Percentiles rank a stretch among this genome's conserved stretches.
These are phyloP conservation scores for Neolamprologus toae DNA, from an alignment of 2,113 vertebrate species.

Conservation along the genomic window DNA sequence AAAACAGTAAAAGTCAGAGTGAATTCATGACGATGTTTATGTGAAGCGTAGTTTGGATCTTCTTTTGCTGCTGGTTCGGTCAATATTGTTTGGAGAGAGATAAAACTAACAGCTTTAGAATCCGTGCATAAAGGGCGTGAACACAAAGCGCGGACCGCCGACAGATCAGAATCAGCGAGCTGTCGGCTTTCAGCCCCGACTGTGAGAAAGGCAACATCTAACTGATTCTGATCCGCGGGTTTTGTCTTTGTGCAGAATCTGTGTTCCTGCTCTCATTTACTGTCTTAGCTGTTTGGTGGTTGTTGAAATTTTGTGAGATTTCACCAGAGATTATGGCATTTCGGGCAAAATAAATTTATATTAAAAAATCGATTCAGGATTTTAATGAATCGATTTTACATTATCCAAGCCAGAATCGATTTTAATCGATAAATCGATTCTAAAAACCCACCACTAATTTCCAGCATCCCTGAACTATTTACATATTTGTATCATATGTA, in stretches of 20 bases:
- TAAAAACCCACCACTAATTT: background rate
- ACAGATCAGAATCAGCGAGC: rapidly evolving
- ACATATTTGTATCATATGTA: background rate
- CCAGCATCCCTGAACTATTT: background rate
- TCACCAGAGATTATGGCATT: rapidly evolving
- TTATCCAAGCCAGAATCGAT: no score
- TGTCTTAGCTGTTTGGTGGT: no score
- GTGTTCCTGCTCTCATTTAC: no score
- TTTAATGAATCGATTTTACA: no score
- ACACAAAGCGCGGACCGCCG: rapidly evolving
- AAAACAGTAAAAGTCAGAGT: rapidly evolving
- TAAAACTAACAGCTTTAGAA: no score
- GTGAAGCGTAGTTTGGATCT: rapidly evolving
- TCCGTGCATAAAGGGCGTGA: rapidly evolving
- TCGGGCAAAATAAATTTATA: no score
- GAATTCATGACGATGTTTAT: rapidly evolving
- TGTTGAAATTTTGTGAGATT: rapidly evolving
- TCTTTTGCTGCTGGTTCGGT: no score
- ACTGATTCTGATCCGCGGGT: no score
- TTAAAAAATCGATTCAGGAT: no score
- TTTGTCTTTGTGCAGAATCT: no score
- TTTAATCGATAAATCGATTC: rapidly evolving
- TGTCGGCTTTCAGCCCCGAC: no score
- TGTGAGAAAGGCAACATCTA: rapidly evolving
- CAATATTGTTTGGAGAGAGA: no score